These are phyloP conservation scores for Phenganax stokvisi DNA, from an alignment of 92 coral and sea anemone genomes.

Conservation along the genomic window DNA sequence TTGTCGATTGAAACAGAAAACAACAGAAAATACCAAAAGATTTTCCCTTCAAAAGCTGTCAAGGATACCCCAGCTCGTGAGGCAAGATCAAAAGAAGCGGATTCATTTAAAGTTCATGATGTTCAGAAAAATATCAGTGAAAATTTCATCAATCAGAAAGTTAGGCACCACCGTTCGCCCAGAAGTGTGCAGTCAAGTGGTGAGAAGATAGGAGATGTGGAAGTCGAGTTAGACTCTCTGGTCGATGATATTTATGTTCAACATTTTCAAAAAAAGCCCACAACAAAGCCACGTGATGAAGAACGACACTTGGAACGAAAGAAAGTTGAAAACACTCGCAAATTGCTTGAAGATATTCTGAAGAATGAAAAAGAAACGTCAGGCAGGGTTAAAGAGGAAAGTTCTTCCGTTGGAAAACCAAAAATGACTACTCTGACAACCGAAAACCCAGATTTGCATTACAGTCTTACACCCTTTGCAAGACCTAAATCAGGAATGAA, in stretches of 20 bases:
- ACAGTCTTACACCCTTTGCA: no score
- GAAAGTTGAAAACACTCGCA: slow-evolving; percentile 6
- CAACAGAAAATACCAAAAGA: neutral
- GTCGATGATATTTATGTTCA: slow-evolving; percentile 22
- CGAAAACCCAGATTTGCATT: no score
- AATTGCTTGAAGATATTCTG: slow-evolving; percentile 6
- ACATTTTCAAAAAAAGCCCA: neutral
- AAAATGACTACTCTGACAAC: neutral
- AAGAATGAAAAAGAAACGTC: neutral
- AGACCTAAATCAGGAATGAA: neutral
- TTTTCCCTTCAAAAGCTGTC: neutral
- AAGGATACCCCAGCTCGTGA: neutral
- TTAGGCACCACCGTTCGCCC: neutral
- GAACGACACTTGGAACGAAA: neutral
- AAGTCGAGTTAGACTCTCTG: slow-evolving; percentile 27
- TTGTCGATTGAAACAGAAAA: slow-evolving; percentile 32
- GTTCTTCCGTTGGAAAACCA: neutral
- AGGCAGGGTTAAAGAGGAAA: neutral
- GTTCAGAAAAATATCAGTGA: neutral
- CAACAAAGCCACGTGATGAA: neutral
- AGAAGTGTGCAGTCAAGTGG: slow-evolving; percentile 6
- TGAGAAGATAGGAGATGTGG: slow-evolving; percentile 4
- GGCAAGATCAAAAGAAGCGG: neutral
- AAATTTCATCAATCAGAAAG: neutral
- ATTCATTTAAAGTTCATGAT: neutral